These are phyloP conservation scores for Zygothrica quintamaculata DNA, from an alignment of 2,888 invertebrate genomes.

Conservation along the genomic window DNA sequence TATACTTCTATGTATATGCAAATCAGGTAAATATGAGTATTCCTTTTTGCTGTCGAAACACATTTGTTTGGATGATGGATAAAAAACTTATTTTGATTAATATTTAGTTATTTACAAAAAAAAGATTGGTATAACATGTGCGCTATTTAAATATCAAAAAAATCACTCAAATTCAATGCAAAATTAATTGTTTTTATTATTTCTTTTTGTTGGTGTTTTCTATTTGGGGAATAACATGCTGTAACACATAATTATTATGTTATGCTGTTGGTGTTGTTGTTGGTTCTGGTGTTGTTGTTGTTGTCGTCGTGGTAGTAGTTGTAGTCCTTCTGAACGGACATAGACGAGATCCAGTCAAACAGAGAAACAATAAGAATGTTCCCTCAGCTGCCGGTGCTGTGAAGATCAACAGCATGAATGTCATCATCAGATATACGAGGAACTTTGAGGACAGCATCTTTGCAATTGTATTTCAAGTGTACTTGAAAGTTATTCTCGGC, in stretches of 20 bases:
- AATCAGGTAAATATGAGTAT: no score
- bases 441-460: conserved; percentile 32
- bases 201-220: neutral
- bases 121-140: no score
- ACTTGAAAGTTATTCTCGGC: neutral
- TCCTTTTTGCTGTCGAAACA: no score
- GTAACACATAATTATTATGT: no score
- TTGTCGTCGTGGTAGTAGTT: neutral
- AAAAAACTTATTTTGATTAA: no score
- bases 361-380: conserved; percentile 15
- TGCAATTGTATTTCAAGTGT: no score
- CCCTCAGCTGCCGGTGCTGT: conserved; percentile 28
- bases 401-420: conserved; percentile 27
- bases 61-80: no score
- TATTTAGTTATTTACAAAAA: no score
- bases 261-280: no score
- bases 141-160: no score
- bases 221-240: no score
- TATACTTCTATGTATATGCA: no score
- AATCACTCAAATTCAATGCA: conserved; percentile 21
- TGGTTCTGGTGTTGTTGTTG: conserved; percentile 8
- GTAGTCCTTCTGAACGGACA: conserved; percentile 22
- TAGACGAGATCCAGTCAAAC: conserved; percentile 23
- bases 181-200: conserved; percentile 23
- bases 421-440: conserved; percentile 25